Evolutionary conservation across 1,140 invertebrate species (phyloP), one percentile per base, ranked within the genome.

Genomic region (Macrobrachium rosenbergii): DNA sequence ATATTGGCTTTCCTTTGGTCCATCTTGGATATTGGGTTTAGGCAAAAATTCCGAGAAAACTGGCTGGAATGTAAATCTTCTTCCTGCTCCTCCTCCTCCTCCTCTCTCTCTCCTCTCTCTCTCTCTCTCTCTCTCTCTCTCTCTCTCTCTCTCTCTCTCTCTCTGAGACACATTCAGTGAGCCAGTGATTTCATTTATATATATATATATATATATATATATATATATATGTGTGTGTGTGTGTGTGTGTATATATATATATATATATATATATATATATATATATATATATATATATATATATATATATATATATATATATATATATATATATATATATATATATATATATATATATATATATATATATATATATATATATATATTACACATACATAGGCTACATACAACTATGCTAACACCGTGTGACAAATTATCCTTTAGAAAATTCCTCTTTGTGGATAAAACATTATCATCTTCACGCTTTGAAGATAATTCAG

Each of bases 261-360:
- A 67, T 67, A 67, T 67, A 12, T 67, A 12, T 67, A 6, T 52
- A 12, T 67, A 67, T 67, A 67, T 67, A 21, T n/a, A 75, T 75
- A 21, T 75, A 75, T 75, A 75, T 78, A 43, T 81, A 43, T 43
- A 43, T 28, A 64, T 64, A 64, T 81, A 64, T 81, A 64, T 81
- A 64, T 81, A 64, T 81, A 64, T 81, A 64, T 81, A 64, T 81
- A 81, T 81, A 64, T 81, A 64, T 81, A 81, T 81, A 64, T 81
- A 64, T 81, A 81, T 81, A 64, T 81, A 64, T 81, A 64, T 81
- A 81, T 81, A 64, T 81, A 81, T 81, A 64, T 81, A 64, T 81
- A 67, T 81, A 81, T 64, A 81, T 81, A 37, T 62, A 10, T 21
- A 63, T 60, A 62, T 59, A 14, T 59, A 78, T 78, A 78, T 52